Conservation (phyloP, 1,140 invertebrate genomes). For the Vollenhovia emeryi region DNA sequence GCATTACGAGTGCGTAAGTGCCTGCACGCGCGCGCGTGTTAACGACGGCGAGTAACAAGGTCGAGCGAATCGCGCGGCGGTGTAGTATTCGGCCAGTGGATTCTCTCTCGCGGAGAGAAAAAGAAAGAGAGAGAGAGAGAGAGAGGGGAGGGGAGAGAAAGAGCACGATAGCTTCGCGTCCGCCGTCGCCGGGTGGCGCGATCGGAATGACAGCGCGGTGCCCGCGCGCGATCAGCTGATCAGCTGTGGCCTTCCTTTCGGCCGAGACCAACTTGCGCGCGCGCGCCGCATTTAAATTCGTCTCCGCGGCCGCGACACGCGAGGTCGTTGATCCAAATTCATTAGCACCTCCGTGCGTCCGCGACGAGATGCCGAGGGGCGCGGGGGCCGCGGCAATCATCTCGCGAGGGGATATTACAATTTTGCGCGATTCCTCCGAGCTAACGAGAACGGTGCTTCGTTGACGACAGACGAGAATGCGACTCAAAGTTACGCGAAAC, state of each 20-base stretch:
- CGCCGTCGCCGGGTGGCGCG: conserved; percentile 64
- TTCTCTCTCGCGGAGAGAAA: too few relatives aligned
- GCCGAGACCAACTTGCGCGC: conserved; percentile 37
- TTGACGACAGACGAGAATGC: too few relatives aligned
- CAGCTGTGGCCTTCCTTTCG: conserved; percentile 70
- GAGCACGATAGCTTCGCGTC: conserved; percentile 40
- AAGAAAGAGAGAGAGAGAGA: background rate
- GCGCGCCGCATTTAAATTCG: conserved; percentile 63
- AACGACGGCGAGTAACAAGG: conserved; percentile 56
- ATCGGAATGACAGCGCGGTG: conserved; percentile 65
- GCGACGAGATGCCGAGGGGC: background rate
- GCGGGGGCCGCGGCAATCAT: background rate
- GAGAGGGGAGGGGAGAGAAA: background rate
- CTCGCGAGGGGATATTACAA: background rate
- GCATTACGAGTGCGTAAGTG: background rate
- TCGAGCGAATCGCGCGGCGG: conserved; percentile 34
- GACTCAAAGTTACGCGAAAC: too few relatives aligned
- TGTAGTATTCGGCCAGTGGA: too few relatives aligned
- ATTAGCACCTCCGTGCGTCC: background rate
- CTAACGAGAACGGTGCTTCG: too few relatives aligned
- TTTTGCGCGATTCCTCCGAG: background rate
- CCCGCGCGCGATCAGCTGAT: conserved; percentile 71
- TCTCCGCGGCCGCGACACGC: conserved; percentile 9
- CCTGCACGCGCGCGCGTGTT: conserved; percentile 27
- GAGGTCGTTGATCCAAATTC: conserved; percentile 64